These are phyloP conservation scores for Centrocercus urophasianus DNA, from an alignment of 2,113 vertebrate genomes.

Conservation along the genomic window DNA sequence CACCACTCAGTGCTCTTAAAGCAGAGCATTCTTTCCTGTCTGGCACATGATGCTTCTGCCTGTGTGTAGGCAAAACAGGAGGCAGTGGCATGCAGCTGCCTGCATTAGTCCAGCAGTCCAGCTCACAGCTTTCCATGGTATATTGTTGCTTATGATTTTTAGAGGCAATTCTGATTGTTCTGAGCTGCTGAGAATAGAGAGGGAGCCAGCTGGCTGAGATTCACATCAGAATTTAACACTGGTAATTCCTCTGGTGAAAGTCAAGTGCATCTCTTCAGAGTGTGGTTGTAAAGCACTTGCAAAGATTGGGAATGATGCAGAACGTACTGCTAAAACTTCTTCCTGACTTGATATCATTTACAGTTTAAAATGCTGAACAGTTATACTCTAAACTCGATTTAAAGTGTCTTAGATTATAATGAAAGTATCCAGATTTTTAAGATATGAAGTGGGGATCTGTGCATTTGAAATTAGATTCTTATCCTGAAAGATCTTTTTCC, in stretches of 20 bases:
- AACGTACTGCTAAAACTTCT: background rate
- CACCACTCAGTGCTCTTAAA: background rate
- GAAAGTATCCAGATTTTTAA: background rate
- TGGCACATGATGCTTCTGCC: background rate
- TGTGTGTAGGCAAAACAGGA: background rate
- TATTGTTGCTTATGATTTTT: background rate
- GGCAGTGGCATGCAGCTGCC: background rate
- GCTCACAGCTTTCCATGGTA: background rate
- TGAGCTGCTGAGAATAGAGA: background rate
- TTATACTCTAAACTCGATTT: background rate
- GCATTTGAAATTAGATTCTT: conserved; percentile 17
- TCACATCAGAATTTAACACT: background rate
- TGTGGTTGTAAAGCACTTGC: background rate
- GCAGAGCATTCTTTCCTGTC: background rate
- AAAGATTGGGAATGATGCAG: background rate
- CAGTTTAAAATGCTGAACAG: background rate
- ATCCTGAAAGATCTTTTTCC: background rate
- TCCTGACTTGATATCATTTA: background rate
- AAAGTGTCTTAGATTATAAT: background rate
- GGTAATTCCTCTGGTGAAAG: background rate
- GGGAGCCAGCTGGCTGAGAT: background rate
- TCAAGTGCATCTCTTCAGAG: background rate
- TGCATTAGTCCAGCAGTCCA: background rate
- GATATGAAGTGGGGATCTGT: background rate
- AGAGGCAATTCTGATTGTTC: background rate